Evolutionary conservation across 2,888 invertebrate species (phyloP).

Genomic region (Timema cristinae): DNA sequence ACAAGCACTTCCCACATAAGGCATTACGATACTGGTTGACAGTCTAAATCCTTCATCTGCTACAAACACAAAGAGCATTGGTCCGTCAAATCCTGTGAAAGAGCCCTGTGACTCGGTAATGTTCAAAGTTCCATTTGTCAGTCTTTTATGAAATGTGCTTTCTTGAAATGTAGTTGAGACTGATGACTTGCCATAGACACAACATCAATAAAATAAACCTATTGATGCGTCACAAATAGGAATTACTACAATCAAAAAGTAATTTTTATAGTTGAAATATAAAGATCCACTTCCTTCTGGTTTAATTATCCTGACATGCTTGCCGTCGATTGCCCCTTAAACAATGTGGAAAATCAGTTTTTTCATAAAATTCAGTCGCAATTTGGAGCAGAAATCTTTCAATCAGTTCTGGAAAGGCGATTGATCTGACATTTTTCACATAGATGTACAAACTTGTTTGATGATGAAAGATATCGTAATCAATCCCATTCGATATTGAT

Average conservation of each 20-base stretch:
- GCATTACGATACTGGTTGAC: too few species aligned
- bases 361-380: background rate
- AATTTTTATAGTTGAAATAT: background rate
- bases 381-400: background rate
- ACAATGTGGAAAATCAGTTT: background rate
- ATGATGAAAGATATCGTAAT: too few species aligned
- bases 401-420: background rate
- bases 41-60: too few species aligned
- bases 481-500: too few species aligned
- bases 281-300: background rate
- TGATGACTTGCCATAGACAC: background rate
- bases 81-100: background rate
- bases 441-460: too few species aligned
- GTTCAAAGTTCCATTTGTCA: background rate
- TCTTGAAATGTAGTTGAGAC: background rate
- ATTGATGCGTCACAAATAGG: background rate
- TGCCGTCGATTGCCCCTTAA: background rate
- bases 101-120: background rate
- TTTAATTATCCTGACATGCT: background rate
- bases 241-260: background rate
- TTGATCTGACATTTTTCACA: background rate
- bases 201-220: background rate
- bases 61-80: background rate
- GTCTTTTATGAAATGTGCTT: background rate
- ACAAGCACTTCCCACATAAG: too few species aligned